Conservation (phyloP, 53 echinoderm and acorn worm species). For the Henricia sp. region DNA sequence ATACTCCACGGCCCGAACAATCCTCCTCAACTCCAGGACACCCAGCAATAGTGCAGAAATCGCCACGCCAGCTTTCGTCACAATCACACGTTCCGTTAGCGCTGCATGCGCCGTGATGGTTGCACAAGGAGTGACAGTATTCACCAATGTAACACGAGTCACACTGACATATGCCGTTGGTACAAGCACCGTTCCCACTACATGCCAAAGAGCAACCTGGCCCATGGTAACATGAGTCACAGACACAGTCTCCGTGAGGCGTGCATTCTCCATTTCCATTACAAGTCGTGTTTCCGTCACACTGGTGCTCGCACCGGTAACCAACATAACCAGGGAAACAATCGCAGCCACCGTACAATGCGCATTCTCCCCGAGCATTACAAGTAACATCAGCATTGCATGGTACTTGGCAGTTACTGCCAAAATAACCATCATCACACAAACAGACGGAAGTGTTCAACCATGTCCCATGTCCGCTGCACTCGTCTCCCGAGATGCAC, state of each 20-base stretch:
- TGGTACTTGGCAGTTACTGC: slow-evolving; percentile 78
- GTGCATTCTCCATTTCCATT: slow-evolving; percentile 82
- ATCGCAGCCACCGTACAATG: slow-evolving; percentile 72
- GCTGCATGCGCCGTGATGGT: slow-evolving; percentile 72
- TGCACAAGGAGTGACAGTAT: slow-evolving; percentile 83
- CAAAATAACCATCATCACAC: slow-evolving; percentile 75
- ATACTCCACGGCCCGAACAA: slow-evolving; percentile 91
- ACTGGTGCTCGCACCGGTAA: slow-evolving; percentile 83
- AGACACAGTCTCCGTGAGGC: slow-evolving; percentile 75
- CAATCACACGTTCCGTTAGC: slow-evolving; percentile 67
- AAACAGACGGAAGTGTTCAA: slow-evolving; percentile 31
- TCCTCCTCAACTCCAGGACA: slow-evolving; percentile 81
- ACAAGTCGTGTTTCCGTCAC: slow-evolving; percentile 70
- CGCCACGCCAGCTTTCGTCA: slow-evolving; percentile 81
- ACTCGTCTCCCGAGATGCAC: slow-evolving; percentile 66
- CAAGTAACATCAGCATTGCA: slow-evolving; percentile 68
- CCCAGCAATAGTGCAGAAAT: slow-evolving; percentile 76
- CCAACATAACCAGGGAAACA: slow-evolving; percentile 84
- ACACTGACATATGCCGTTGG: slow-evolving; percentile 70
- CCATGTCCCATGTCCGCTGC: slow-evolving; percentile 83
- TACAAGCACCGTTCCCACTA: slow-evolving; percentile 73
- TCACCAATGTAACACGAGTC: slow-evolving; percentile 79
- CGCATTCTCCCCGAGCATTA: slow-evolving; percentile 74
- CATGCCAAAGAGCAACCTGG: slow-evolving; percentile 70
- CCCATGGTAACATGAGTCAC: slow-evolving; percentile 80